These are phyloP conservation scores for Arctopsyche grandis DNA, from an alignment of 1,140 invertebrate genomes.

Conservation along the genomic window DNA sequence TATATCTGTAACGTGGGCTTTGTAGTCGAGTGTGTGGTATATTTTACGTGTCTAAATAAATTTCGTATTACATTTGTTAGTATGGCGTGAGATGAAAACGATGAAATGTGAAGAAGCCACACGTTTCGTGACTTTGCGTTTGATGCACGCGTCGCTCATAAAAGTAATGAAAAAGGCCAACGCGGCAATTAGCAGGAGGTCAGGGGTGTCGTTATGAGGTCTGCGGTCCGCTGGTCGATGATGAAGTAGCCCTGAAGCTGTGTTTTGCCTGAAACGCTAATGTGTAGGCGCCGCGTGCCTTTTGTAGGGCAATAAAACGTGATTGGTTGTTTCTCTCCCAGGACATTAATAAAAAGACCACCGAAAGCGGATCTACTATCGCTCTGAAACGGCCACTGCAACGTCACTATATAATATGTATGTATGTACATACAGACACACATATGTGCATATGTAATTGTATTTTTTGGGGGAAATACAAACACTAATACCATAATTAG, in stretches of 20 bases:
- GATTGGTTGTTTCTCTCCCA: constrained; percentile 41
- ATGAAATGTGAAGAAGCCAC: no score
- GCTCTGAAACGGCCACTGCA: not conserved
- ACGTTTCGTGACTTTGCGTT: not conserved
- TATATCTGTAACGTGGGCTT: no score
- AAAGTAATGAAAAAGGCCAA: constrained; percentile 22
- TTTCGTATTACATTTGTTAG: no score
- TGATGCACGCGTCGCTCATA: not conserved
- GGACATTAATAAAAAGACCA: constrained; percentile 37
- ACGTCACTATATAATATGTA: not conserved
- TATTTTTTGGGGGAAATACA: no score
- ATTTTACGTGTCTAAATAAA: no score
- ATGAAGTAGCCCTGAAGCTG: constrained; percentile 3
- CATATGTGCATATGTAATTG: not conserved
- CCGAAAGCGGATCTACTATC: not conserved
- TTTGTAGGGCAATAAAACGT: constrained; percentile 40
- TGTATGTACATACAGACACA: not conserved
- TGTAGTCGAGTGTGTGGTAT: no score
- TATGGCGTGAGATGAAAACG: no score
- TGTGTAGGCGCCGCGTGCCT: constrained; percentile 16
- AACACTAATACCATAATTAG: no score
- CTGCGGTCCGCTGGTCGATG: not conserved
- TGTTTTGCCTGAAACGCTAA: constrained; percentile 20
- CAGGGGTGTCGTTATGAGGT: constrained; percentile 7
- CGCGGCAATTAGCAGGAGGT: constrained; percentile 6